These are phyloP conservation scores for Nothocercus julius DNA, from an alignment of 2,113 vertebrate genomes.

Conservation along the genomic window DNA sequence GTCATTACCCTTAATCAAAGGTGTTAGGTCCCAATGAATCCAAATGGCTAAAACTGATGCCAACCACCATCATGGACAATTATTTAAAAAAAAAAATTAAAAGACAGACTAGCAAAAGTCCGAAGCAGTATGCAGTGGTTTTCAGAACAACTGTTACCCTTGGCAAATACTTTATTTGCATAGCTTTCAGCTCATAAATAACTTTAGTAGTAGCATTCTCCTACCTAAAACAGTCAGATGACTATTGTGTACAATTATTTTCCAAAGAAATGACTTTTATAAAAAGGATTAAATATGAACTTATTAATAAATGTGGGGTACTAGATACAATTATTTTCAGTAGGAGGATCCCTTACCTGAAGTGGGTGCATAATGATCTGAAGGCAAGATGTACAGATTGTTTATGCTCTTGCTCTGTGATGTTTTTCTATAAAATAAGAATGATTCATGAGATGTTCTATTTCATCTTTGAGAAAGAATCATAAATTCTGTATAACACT, in stretches of 20 bases:
- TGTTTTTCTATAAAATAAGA: conserved; percentile 86
- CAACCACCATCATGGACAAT: not conserved
- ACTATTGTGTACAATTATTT: not conserved
- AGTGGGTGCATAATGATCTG: conserved; percentile 93
- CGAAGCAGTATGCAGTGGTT: not conserved
- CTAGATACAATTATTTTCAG: not conserved
- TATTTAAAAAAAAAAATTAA: not conserved
- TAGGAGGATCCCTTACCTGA: conserved; percentile 83
- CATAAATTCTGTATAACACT: not conserved
- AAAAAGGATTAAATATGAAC: not conserved
- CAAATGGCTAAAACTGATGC: not conserved
- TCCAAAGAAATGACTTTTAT: not conserved
- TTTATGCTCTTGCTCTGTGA: conserved; percentile 90
- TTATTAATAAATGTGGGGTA: not conserved
- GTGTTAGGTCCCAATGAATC: not conserved
- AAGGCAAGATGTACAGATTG: conserved; percentile 92
- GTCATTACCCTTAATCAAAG: not conserved
- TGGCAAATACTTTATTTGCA: not conserved
- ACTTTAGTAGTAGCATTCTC: not conserved
- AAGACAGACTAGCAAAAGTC: not conserved
- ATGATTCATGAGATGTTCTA: conserved; percentile 10
- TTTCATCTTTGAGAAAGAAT: conserved; percentile 12
- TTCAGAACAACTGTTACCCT: not conserved
- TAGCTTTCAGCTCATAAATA: not conserved
- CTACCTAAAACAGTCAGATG: not conserved